These are phyloP conservation scores for Drosophila sproati DNA, from an alignment of 1,140 invertebrate genomes.

Conservation along the genomic window DNA sequence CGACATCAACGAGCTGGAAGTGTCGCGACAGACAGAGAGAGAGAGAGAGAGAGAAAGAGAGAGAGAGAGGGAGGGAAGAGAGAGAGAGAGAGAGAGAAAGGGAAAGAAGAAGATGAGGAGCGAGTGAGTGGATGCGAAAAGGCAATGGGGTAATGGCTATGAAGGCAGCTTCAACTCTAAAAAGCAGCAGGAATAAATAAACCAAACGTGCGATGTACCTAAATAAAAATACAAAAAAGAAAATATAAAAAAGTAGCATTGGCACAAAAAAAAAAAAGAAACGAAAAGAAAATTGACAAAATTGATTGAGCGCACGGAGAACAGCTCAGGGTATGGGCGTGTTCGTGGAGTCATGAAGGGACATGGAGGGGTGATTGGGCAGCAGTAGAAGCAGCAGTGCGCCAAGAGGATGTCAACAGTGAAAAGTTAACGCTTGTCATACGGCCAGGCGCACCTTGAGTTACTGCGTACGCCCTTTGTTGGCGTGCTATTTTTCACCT, in stretches of 20 bases:
- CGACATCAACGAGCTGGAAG: constrained; percentile 22
- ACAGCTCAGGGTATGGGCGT: background rate
- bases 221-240: constrained; percentile 21
- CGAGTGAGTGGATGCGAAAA: background rate
- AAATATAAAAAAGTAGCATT: constrained; percentile 5
- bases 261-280: constrained; percentile 18
- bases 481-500: constrained; percentile 57
- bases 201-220: constrained; percentile 48
- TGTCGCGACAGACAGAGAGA: background rate
- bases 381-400: background rate
- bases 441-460: constrained; percentile 24
- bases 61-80: no score
- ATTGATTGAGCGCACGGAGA: constrained; percentile 68
- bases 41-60: background rate
- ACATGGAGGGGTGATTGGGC: no score
- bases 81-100: no score
- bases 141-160: constrained; percentile 37
- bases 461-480: constrained; percentile 4
- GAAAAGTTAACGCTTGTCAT: constrained; percentile 59
- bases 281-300: constrained; percentile 60
- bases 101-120: background rate
- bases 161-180: constrained; percentile 47
- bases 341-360: background rate
- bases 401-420: constrained; percentile 36
- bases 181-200: constrained; percentile 52